A percentile compares a stretch with the other conserved stretches of the same genome.
Evolutionary conservation across 2,797 vertebrate genomes (phyloP).

Genomic region (Falco biarmicus): DNA sequence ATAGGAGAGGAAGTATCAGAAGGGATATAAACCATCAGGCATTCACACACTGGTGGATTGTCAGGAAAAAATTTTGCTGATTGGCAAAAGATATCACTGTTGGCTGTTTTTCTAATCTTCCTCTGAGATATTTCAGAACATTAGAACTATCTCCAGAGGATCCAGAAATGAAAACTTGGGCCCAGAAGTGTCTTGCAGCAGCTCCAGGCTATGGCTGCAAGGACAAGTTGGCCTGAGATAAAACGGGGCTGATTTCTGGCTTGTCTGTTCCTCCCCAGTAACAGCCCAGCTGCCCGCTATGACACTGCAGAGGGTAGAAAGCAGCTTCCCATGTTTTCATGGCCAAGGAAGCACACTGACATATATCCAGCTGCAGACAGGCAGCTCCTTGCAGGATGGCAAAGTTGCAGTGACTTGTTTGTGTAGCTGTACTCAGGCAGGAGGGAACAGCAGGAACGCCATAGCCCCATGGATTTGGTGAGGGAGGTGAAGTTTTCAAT

Average conservation of each 20-base stretch:
- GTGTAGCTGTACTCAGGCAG: not conserved
- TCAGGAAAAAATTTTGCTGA: not conserved
- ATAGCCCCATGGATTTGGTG: not conserved
- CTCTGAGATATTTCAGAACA: not conserved
- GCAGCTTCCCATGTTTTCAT: not conserved
- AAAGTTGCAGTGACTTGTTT: not conserved
- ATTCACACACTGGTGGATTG: not conserved
- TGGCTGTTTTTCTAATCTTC: not conserved
- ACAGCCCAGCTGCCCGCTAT: not conserved
- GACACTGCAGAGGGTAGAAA: not conserved
- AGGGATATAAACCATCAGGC: conserved; percentile 6
- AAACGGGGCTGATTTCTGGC: not conserved
- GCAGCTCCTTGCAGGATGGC: not conserved
- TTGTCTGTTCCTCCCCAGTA: not conserved
- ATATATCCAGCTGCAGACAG: not conserved
- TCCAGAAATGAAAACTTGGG: not conserved
- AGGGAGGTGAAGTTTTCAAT: not conserved
- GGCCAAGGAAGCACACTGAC: not conserved
- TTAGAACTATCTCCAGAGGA: not conserved
- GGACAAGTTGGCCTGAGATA: not conserved
- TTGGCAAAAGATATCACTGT: not conserved
- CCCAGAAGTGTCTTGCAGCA: conserved; percentile 7
- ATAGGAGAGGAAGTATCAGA: conserved; percentile 6
- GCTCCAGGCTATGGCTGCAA: not conserved
- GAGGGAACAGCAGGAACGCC: not conserved